A percentile compares a stretch with the other conserved stretches of the same genome.
phyloP scores from a whole-genome alignment of 2,113 vertebrate species.

The Apteryx mantelli region DNA sequence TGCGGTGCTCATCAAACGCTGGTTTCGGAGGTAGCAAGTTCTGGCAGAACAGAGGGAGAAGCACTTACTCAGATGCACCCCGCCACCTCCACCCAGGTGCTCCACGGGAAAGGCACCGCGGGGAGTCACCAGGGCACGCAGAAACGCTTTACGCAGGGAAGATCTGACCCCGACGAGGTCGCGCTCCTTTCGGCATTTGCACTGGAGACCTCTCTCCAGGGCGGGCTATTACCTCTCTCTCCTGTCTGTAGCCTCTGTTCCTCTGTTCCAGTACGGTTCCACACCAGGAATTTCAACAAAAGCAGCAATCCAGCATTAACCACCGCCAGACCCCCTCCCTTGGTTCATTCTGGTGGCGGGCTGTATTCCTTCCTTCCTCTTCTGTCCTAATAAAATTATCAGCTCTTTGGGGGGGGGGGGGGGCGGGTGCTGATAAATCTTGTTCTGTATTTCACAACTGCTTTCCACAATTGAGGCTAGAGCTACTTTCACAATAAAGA shows the following conservation, averaged over 20 bases:
- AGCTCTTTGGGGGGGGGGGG: neutral
- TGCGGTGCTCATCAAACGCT: neutral
- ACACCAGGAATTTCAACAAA: neutral
- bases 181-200: neutral
- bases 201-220: neutral
- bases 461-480: neutral
- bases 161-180: fast-evolving
- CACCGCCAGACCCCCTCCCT: neutral
- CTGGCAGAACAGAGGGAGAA: neutral
- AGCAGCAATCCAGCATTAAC: neutral
- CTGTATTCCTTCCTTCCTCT: neutral
- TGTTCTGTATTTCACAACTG: neutral
- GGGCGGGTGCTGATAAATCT: too few species aligned
- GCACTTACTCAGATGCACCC: too few species aligned
- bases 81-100: too few species aligned
- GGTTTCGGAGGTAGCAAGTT: neutral
- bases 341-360: fast-evolving
- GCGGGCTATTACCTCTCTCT: fast-evolving
- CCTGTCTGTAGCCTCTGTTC: too few species aligned
- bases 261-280: neutral
- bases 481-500: neutral
- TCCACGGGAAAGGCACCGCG: neutral
- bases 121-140: neutral
- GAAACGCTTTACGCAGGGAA: neutral
- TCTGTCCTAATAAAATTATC: neutral